Percentiles rank a stretch among this genome's conserved stretches.
These are phyloP conservation scores for Alloscopus bannaensis DNA, from an alignment of 2,888 invertebrate species.

Conservation along the genomic window DNA sequence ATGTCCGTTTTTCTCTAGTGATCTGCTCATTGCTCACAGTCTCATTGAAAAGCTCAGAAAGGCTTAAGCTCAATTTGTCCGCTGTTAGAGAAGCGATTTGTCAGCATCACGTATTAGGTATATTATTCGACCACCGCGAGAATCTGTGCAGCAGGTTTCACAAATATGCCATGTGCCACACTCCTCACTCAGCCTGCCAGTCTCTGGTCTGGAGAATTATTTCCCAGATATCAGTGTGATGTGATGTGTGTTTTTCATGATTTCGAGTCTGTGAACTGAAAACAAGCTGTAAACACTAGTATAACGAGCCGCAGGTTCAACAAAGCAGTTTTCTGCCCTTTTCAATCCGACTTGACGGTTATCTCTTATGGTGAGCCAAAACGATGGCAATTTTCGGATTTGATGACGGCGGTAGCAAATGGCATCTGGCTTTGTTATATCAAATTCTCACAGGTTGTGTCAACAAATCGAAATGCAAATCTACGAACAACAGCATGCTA, in stretches of 20 bases:
- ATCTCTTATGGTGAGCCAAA: too few relatives aligned
- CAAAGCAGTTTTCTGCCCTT: conserved; percentile 59
- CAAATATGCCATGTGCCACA: neutral
- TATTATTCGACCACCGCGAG: neutral
- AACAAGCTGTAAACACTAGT: conserved; percentile 51
- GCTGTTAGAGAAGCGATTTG: conserved; percentile 19
- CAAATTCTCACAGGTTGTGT: conserved; percentile 63
- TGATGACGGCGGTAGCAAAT: conserved; percentile 36
- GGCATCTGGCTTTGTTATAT: conserved; percentile 51
- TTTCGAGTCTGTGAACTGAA: conserved; percentile 40
- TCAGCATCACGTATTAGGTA: conserved; percentile 3
- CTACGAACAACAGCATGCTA: too few relatives aligned
- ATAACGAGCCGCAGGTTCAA: conserved; percentile 46
- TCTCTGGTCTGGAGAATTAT: conserved; percentile 26
- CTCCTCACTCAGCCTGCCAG: neutral
- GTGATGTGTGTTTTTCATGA: conserved; percentile 10
- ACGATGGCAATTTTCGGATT: too few relatives aligned
- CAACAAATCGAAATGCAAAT: conserved; percentile 52
- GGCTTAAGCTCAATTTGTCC: conserved; percentile 42
- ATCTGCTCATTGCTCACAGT: too few relatives aligned
- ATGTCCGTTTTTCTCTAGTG: too few relatives aligned
- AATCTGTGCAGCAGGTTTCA: conserved; percentile 47
- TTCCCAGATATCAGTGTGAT: conserved; percentile 58
- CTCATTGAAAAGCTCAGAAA: too few relatives aligned
- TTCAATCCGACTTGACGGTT: conserved; percentile 29